Evolutionary conservation across 2,113 vertebrate genomes (phyloP), one percentile per base, ranked within the genome.

Genomic region (Puma concolor): DNA sequence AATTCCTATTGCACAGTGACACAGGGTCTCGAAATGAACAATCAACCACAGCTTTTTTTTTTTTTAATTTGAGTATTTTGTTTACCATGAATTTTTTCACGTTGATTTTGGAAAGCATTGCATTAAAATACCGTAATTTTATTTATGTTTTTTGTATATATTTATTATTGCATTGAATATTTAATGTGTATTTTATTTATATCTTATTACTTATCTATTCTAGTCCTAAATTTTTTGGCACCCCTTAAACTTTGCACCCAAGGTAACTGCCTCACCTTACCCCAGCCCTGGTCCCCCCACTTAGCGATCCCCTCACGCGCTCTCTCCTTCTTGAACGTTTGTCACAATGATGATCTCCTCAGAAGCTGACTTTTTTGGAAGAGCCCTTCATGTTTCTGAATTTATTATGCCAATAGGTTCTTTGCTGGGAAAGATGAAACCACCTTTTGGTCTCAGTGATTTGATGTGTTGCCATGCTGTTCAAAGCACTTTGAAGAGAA

Each of bases 271-370:
- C 36, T 72, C 29, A 7, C 29, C 4, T 41, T 81, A 25, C 25
- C 19, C 12, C 7, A 15, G 38, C 33, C 48, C 66, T 27, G n/a
- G 11, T 7, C 9, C 36, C 41, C 41, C 15, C 7, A 8, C 29
- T 4, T 27, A 1, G 25, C 10, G 50, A 63, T 57, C 7, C n/a
- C 16, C 3, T 14, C 0, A 3, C 5, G 10, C 0, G 15, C 19
- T 50, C 6, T 64, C 77, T 82, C 67, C 13, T 44, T 90, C 72
- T n/a, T 54, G n/a, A 91, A 19, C 11, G 0, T 63, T 48, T 54
- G 57, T 76, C 14, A 11, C 13, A 5, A 2, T 10, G 38, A 31
- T 19, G 4, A 7, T 74, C 66, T 82, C 54, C 48, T 80, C 36
- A 27, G 54, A 85, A 33, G 31, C 48, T 84, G 88, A 64, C 71